Evolutionary conservation across 1,140 invertebrate species (phyloP), one percentile per base, ranked within the genome.

Genomic region (Diorhabda elongata): DNA sequence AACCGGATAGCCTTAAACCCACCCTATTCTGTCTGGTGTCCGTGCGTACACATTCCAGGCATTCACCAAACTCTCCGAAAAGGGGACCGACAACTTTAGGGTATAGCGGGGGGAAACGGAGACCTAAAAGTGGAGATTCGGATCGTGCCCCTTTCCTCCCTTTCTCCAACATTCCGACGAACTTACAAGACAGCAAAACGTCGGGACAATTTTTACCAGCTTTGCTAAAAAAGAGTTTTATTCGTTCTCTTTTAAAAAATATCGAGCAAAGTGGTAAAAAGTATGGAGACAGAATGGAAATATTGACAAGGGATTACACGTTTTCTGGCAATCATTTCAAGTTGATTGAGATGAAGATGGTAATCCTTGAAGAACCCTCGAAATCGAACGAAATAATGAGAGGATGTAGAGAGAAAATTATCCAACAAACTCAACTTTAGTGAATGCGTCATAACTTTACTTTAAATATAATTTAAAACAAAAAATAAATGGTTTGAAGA

Each of bases 31-130:
- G 65, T 67, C 65, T 67, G 65, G 65, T 58, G 65, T 67, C 65
- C 65, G 58, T 67, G 65, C 65, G 65, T 67, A 67, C 52, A 67
- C 65, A 67, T 67, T 67, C 65, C 65, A 43, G 58, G 65, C 65
- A 67, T 45, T 58, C 65, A 58, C 57, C 65, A 67, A 67, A 60
- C 65, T 67, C 65, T 58, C 57, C 57, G 65, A 42, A 11, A 26
- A 11, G 58, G 59, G 59, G 41, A 43, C 59, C 26, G 59, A 8
- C 41, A 41, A 41, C 59, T 43, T 42, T 43, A 4, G 11, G 59
- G 41, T 4, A 4, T n/a, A 44, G 61, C 61, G 61, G 9, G 63
- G 9, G 44, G 42, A 57, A 64, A 42, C n/a, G 63, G 45, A 41
- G 47, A 52, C 8, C 26, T 26, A 9, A 42, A 26, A 6, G 6